phyloP scores from a whole-genome alignment of 2,888 invertebrate species.

The Drosophila limbata region DNA sequence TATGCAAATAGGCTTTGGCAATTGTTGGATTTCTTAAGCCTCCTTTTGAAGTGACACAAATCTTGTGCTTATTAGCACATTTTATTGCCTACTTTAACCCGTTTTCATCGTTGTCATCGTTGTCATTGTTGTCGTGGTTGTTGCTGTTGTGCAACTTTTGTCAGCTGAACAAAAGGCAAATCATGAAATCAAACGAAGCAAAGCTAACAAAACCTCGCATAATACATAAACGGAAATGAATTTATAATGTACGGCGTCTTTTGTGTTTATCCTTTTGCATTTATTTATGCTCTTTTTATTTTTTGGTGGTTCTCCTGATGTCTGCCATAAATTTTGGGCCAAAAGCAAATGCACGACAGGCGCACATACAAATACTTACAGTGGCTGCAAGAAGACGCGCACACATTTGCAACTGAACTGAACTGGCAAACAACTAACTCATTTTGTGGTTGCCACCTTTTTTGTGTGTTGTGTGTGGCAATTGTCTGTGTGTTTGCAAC shows the following conservation, averaged over 20 bases:
- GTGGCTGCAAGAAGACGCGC: slow-evolving; percentile 42
- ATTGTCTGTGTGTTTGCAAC: slow-evolving; percentile 60
- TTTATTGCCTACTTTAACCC: slow-evolving; percentile 63
- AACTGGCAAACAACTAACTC: slow-evolving; percentile 76
- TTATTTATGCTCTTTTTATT: neutral
- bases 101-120: slow-evolving; percentile 20
- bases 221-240: slow-evolving; percentile 71
- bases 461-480: slow-evolving; percentile 65
- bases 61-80: slow-evolving; percentile 75
- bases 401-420: slow-evolving; percentile 33
- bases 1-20: slow-evolving; percentile 39
- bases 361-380: slow-evolving; percentile 8
- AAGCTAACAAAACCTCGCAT: slow-evolving; percentile 42
- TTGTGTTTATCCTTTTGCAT: slow-evolving; percentile 35
- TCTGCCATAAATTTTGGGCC: slow-evolving; percentile 49
- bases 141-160: slow-evolving; percentile 23
- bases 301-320: slow-evolving; percentile 29
- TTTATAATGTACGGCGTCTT: slow-evolving; percentile 69
- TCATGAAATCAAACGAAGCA: slow-evolving; percentile 44
- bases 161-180: slow-evolving; percentile 35
- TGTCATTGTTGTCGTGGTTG: slow-evolving; percentile 8
- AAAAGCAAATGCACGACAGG: slow-evolving; percentile 33
- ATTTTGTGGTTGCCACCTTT: slow-evolving; percentile 75
- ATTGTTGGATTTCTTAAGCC: slow-evolving; percentile 2
- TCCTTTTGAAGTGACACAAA: slow-evolving; percentile 55